phyloP scores from a whole-genome alignment of 2,113 vertebrate species.

The Scalopus aquaticus region DNA sequence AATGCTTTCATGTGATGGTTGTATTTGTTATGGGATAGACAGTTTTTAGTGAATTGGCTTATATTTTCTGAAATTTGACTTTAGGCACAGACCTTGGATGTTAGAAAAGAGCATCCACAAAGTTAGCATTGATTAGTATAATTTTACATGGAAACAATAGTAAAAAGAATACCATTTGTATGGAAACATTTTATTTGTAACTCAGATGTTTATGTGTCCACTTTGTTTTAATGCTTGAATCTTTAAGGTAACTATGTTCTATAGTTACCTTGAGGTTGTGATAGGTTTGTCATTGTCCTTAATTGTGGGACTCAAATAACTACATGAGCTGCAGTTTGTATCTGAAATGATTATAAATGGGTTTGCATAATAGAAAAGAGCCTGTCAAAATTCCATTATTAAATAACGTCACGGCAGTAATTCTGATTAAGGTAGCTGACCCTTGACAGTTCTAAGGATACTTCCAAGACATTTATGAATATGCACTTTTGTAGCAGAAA shows the following conservation, averaged over 20 bases:
- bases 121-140: not conserved
- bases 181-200: not conserved
- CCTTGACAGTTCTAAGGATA: not conserved
- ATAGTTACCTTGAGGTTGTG: not conserved
- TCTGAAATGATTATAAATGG: conserved; percentile 17
- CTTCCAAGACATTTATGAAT: not conserved
- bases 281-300: not conserved
- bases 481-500: not conserved
- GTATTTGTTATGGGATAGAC: not conserved
- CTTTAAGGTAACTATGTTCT: not conserved
- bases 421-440: conserved; percentile 37
- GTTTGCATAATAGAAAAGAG: conserved; percentile 37
- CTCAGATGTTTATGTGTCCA: not conserved
- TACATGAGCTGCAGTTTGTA: not conserved
- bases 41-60: not conserved
- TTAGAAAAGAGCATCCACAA: not conserved
- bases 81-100: not conserved
- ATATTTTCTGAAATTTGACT: conserved; percentile 29
- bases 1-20: not conserved
- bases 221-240: not conserved
- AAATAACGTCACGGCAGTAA: conserved; percentile 40
- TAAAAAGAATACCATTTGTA: not conserved
- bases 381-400: conserved; percentile 1
- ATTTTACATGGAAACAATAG: not conserved
- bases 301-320: not conserved